Conservation (phyloP, 1,140 invertebrate species). For the Geopemphigus sp. region DNA sequence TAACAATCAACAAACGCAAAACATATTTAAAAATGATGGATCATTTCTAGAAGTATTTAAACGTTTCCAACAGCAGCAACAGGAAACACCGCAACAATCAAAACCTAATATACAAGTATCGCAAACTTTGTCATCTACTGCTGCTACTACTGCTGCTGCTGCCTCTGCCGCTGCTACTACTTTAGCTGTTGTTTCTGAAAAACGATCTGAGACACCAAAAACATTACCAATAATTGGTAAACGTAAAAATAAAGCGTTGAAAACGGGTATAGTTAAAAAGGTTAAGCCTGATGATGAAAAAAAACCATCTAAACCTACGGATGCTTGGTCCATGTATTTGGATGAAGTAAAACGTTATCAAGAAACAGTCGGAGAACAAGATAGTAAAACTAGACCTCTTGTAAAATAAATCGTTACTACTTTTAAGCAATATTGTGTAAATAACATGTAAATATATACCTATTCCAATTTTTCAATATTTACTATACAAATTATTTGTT, state of each 20-base stretch:
- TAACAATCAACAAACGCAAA: slow-evolving; percentile 53
- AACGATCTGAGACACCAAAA: slow-evolving; percentile 21
- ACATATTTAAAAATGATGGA: slow-evolving; percentile 79
- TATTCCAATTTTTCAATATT: not conserved
- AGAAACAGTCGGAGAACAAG: slow-evolving; percentile 83
- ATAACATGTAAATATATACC: slow-evolving; percentile 14
- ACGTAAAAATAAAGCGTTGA: slow-evolving; percentile 77
- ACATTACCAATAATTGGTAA: slow-evolving; percentile 65
- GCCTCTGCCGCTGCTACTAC: not conserved
- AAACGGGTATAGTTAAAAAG: slow-evolving; percentile 87
- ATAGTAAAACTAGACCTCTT: slow-evolving; percentile 76
- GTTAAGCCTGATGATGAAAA: slow-evolving; percentile 65
- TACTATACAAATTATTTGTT: not conserved
- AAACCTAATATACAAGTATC: slow-evolving; percentile 53
- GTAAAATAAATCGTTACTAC: slow-evolving; percentile 62
- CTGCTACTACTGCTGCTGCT: not conserved
- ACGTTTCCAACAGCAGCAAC: slow-evolving; percentile 68
- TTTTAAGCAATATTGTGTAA: not conserved
- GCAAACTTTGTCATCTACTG: not conserved
- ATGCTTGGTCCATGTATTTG: slow-evolving; percentile 90
- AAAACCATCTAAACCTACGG: slow-evolving; percentile 68
- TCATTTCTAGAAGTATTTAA: slow-evolving; percentile 87
- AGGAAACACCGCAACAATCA: slow-evolving; percentile 56
- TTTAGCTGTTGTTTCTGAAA: not conserved
- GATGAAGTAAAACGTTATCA: slow-evolving; percentile 89